Evolutionary conservation across 2,113 vertebrate species (phyloP).

Genomic region (Protomyctophum bolini): DNA sequence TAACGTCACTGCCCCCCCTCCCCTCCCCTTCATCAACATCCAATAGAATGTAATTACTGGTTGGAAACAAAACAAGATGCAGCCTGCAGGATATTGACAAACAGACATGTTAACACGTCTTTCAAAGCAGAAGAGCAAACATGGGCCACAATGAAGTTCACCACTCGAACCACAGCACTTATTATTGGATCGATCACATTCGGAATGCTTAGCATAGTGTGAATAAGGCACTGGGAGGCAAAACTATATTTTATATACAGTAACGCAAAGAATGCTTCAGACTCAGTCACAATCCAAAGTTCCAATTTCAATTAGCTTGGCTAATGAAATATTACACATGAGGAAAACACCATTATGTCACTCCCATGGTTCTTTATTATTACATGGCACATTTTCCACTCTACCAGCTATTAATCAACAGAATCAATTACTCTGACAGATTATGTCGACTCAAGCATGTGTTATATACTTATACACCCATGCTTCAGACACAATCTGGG

Average conservation of each 20-base stretch:
- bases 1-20: constrained; percentile 27
- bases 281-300: constrained; percentile 21
- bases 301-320: constrained; percentile 57
- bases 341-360: constrained; percentile 48
- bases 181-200: constrained; percentile 31
- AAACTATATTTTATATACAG: too few species aligned
- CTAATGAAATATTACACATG: constrained; percentile 61
- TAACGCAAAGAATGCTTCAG: constrained; percentile 36
- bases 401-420: constrained; percentile 52
- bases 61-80: constrained; percentile 8
- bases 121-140: constrained; percentile 19
- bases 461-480: constrained; percentile 26
- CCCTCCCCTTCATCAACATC: constrained; percentile 39
- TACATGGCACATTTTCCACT: constrained; percentile 30
- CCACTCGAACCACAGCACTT: constrained; percentile 20
- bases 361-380: constrained; percentile 49
- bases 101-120: constrained; percentile 24
- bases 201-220: constrained; percentile 4
- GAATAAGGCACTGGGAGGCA: not conserved
- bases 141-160: constrained; percentile 8
- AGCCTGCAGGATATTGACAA: constrained; percentile 24
- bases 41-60: constrained; percentile 30
- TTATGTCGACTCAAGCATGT: constrained; percentile 43
- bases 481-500: constrained; percentile 31
- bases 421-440: constrained; percentile 63